Evolutionary conservation across 2,797 vertebrate species (phyloP).

Genomic region (Pelobates cultripes): DNA sequence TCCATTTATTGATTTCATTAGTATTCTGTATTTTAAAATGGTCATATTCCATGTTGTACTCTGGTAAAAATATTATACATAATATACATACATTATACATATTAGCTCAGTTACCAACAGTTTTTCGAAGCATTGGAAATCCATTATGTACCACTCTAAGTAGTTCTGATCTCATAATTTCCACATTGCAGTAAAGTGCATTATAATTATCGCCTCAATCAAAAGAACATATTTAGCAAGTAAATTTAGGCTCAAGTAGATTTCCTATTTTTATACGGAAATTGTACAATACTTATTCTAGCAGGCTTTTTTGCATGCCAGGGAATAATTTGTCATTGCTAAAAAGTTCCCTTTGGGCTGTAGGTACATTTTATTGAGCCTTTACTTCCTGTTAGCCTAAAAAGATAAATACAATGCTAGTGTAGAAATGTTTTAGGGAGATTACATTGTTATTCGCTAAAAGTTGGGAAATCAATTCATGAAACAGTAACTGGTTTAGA

Average conservation of each 20-base stretch:
- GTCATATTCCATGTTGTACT: too few species aligned
- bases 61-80: too few species aligned
- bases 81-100: neutral
- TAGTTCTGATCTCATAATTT: conserved; percentile 57
- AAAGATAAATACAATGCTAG: neutral
- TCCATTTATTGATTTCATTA: too few species aligned
- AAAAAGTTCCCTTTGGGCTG: conserved; percentile 30
- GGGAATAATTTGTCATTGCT: conserved; percentile 45
- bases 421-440: neutral
- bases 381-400: conserved; percentile 17
- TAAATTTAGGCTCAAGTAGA: conserved; percentile 54
- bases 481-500: too few species aligned
- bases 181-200: conserved; percentile 53
- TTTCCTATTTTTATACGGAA: conserved; percentile 53
- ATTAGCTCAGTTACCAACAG: conserved; percentile 51
- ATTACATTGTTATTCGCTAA: neutral
- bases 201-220: conserved; percentile 56
- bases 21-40: too few species aligned
- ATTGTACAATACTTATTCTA: conserved; percentile 38
- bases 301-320: conserved; percentile 2
- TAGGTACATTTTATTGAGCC: conserved; percentile 24
- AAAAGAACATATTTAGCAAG: conserved; percentile 57
- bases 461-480: neutral
- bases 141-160: conserved; percentile 53
- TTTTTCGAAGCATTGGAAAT: conserved; percentile 43